phyloP scores from a whole-genome alignment of 2,888 invertebrate species.

The Cosmopolites sordidus region DNA sequence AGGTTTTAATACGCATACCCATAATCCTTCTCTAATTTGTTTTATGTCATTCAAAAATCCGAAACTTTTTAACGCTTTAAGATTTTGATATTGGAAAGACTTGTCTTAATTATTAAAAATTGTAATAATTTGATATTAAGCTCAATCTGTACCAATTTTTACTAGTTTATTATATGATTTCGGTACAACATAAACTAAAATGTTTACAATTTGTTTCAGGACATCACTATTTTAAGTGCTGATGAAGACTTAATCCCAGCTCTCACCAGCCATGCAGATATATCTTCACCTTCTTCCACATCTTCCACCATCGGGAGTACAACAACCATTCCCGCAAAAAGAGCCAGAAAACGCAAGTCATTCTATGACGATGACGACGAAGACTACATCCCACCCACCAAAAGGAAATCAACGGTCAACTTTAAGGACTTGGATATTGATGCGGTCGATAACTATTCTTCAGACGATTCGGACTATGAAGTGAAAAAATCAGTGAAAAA shows the following conservation, averaged over 20 bases:
- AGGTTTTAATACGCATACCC: too few species aligned
- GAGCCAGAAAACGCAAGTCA: constrained; percentile 27
- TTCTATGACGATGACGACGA: constrained; percentile 35
- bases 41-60: too few species aligned
- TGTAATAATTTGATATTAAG: too few species aligned
- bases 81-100: too few species aligned
- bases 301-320: constrained; percentile 10
- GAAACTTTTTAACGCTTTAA: too few species aligned
- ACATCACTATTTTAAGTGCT: constrained; percentile 27
- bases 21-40: too few species aligned
- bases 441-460: constrained; percentile 26
- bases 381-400: constrained; percentile 41
- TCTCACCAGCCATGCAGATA: constrained; percentile 14
- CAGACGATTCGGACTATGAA: constrained; percentile 33
- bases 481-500: constrained; percentile 5
- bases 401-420: background rate
- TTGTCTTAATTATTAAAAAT: too few species aligned
- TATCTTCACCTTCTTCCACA: constrained; percentile 7
- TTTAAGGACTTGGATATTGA: constrained; percentile 13
- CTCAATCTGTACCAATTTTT: too few species aligned
- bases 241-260: constrained; percentile 23
- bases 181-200: too few species aligned
- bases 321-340: constrained; percentile 9
- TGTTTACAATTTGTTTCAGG: constrained; percentile 27
- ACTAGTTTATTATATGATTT: too few species aligned